Conservation (phyloP, 2,113 vertebrate species). For the Paracanthobrama guichenoti region DNA sequence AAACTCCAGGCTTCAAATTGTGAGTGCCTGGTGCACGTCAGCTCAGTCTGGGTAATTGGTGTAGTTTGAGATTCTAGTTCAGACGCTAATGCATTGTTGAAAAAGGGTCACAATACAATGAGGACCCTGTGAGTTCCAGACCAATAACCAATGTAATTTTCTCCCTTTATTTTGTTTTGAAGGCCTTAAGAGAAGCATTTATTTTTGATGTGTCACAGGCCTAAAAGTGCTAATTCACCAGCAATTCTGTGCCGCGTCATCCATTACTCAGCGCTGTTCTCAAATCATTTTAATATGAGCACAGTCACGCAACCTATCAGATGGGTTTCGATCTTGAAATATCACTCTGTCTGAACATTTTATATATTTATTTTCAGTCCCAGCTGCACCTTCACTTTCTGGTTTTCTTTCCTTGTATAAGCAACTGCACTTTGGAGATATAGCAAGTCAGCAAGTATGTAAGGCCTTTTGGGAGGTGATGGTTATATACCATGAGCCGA, state of each 20-base stretch:
- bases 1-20: not conserved
- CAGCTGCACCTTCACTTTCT: not conserved
- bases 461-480: slow-evolving; percentile 1
- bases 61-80: not conserved
- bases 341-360: not conserved
- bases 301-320: not conserved
- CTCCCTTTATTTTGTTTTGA: not conserved
- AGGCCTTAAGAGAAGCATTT: not conserved
- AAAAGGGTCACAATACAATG: slow-evolving; percentile 9
- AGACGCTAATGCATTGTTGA: not conserved
- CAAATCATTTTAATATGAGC: not conserved
- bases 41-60: not conserved
- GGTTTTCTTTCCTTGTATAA: not conserved
- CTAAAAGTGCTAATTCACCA: not conserved
- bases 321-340: slow-evolving; percentile 7
- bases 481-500: not conserved
- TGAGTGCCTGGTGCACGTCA: not conserved
- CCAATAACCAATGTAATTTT: not conserved
- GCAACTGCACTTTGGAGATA: slow-evolving; percentile 25
- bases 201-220: slow-evolving; percentile 42
- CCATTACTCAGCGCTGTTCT: not conserved
- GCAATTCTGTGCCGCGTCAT: not conserved
- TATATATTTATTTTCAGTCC: not conserved
- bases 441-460: not conserved
- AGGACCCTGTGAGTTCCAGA: not conserved